These are phyloP conservation scores for Atherinosoma microstoma DNA, from an alignment of 2,797 vertebrate species.

Conservation along the genomic window DNA sequence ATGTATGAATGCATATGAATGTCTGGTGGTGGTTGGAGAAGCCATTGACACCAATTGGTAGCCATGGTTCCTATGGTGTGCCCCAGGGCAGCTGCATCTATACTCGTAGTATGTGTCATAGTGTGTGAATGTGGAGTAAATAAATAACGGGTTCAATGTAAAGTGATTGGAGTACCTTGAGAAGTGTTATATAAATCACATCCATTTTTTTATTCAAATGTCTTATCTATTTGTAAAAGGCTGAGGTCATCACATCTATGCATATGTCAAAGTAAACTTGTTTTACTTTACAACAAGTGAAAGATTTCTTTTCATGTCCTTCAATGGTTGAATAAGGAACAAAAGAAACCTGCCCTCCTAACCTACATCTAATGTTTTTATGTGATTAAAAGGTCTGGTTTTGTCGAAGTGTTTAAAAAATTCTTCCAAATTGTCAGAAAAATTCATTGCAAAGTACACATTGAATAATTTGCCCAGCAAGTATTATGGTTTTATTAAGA, in stretches of 20 bases:
- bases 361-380: background rate
- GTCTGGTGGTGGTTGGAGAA: background rate
- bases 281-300: background rate
- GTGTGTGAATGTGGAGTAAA: no score
- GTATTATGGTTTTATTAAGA: background rate
- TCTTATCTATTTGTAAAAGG: no score
- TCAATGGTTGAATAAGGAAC: background rate
- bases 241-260: background rate
- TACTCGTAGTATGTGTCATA: no score
- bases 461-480: background rate
- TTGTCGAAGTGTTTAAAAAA: background rate
- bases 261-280: no score
- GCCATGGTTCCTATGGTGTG: no score
- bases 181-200: no score
- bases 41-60: background rate
- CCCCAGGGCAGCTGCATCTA: no score
- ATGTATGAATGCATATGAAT: no score
- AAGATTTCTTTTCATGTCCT: background rate
- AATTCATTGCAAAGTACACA: background rate
- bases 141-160: no score
- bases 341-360: background rate
- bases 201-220: no score
- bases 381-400: conserved; percentile 1
- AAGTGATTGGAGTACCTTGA: no score
- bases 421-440: background rate